Base-by-base conservation (phyloP, 1,140 invertebrate genomes). In the Drosophila micromelanica region DNA sequence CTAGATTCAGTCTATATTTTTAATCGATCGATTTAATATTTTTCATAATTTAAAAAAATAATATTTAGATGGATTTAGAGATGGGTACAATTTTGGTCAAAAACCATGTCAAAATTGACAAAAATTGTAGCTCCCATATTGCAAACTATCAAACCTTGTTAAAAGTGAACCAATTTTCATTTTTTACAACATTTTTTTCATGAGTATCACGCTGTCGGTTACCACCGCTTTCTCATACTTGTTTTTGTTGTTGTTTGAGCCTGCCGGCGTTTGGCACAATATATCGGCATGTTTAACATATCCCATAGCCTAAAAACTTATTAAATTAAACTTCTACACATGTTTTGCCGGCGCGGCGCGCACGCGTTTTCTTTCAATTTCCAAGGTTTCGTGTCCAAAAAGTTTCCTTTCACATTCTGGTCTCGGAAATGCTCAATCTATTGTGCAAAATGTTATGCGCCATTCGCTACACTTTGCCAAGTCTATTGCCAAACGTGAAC, bases 321-420 rank as follows among this genome's bases (percentile, higher is more conserved):
- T 87, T 82, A 89, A 87, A 89, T 87, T 87, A 87, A 87, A 87
- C 84, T 84, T 87, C 72, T 87, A 87, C 82, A 87, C 76, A 87
- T 87, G 84, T 87, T 87, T 73, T 63, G 56, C 40, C 27, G 15
- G 65, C 62, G 42, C 35, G n/a, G 43, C 11, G 55, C 37, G 55
- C 40, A 13, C 40, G 51, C 42, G 37, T 59, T 73, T 46, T 60
- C 54, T 35, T 59, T 59, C 27, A 35, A 35, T 46, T 62, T 51
- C 30, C 40, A 20, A 30, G 23, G 7, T 57, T 56, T 30, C 35
- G 32, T 55, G 32, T 49, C 38, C 30, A 17, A 65, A 65, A 43
- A 57, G 23, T 57, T 64, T 54, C 27, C 40, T 45, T 40, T 27
- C 35, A 52, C 30, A 40, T 61, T 48, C 42, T 67, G 55, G 55